Evolutionary conservation across 2,113 vertebrate genomes (phyloP).

Genomic region (Amphiprion ocellaris): DNA sequence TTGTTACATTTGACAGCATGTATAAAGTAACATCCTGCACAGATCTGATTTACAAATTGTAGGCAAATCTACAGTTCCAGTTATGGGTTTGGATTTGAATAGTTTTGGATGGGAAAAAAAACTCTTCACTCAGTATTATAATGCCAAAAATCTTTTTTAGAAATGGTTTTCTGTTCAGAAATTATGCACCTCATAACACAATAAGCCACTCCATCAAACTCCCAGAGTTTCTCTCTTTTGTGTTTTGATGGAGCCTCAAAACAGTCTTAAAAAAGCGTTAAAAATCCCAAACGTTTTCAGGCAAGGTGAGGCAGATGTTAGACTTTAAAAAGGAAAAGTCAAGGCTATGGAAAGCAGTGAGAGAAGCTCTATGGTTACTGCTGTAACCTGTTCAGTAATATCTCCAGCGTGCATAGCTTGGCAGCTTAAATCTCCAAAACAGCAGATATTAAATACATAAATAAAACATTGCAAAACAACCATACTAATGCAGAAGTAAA

Average conservation of each 20-base stretch:
- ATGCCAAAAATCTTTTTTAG: too few species aligned
- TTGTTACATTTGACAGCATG: neutral
- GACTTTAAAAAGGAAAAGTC: too few species aligned
- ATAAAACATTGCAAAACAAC: slow-evolving; percentile 44
- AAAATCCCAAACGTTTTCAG: neutral
- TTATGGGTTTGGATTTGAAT: too few species aligned
- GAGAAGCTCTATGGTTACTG: neutral
- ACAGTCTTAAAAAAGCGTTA: neutral
- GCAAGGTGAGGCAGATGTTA: slow-evolving; percentile 1
- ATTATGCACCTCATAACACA: neutral
- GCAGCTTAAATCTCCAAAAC: slow-evolving; percentile 22
- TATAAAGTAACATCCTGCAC: too few species aligned
- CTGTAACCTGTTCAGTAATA: neutral
- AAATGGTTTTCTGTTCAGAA: too few species aligned
- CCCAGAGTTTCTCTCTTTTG: neutral
- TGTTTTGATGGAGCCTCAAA: neutral
- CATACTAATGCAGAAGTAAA: slow-evolving; percentile 43
- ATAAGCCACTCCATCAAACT: neutral
- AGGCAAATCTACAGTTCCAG: too few species aligned
- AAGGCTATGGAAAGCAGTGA: neutral
- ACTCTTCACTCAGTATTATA: too few species aligned
- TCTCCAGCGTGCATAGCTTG: neutral
- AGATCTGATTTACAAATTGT: neutral
- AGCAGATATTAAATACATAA: slow-evolving; percentile 47
- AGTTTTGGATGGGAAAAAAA: too few species aligned